Base-by-base conservation (phyloP, 1,140 invertebrate genomes). In the Camponotus vicinus region DNA sequence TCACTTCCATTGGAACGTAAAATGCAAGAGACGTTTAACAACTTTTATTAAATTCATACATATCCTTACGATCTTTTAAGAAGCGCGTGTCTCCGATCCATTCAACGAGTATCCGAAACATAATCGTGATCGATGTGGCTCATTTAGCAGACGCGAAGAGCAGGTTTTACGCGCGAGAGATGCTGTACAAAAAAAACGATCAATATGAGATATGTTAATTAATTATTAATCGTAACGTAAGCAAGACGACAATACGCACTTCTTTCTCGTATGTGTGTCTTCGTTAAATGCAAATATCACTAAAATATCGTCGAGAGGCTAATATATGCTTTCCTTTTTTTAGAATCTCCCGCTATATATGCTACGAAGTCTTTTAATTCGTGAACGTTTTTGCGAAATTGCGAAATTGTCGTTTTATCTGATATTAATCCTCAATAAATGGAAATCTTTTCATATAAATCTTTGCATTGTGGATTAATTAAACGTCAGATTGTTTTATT, bases 281-380 rank as follows among this genome's bases (percentile, higher is more conserved):
- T 15, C 15, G 18, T 66, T 52, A 64, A 67, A 79, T 79, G 63
- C 45, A 79, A 55, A 79, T 79, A 15, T 64, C 42, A 79, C 69
- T 57, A 15, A 69, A 57, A 69, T 55, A 21, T 69, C n/a, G 32
- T 52, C 18, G 18, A 45, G n/a, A 40, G 42, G 3, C 37, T 78
- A 49, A 49, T 78, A 18, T 8, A 27, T 27, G 27, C 55, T 67
- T 27, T 67, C 9, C 32, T 69, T 79, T 52, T 77, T 77, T 77
- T 45, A 21, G 15, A 64, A 27, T 42, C 21, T 8, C 4, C 27
- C 49, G 49, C 21, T 63, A 11, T 55, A 59, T 13, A n/a, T 5
- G 27, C 27, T 27, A 8, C 8, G 2, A 13, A 75, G 7, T 27
- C 3, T 52, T 34, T 75, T 27, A 6, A 8, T 71, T 37, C 9